A percentile compares a stretch with the other conserved stretches of the same genome.
Conservation (phyloP, 64 coral and sea anemone species). For the Cladopsammia gracilis region DNA sequence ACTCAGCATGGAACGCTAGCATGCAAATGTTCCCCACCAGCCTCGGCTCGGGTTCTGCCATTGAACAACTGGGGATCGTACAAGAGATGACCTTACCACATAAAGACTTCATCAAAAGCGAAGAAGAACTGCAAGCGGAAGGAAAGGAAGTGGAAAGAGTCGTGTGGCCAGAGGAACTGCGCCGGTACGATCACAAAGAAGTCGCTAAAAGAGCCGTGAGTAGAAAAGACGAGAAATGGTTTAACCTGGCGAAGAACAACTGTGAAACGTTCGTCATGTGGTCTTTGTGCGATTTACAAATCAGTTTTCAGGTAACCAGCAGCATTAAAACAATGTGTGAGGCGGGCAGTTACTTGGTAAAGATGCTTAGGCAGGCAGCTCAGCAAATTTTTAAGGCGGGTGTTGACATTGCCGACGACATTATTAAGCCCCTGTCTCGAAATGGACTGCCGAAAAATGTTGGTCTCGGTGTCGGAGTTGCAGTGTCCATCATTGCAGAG, state of each 20-base stretch:
- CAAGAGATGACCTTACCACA: constrained; percentile 34
- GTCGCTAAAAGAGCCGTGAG: constrained; percentile 21
- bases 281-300: constrained; percentile 63
- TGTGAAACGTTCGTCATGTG: constrained; percentile 74
- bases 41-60: background rate
- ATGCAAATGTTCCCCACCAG: background rate
- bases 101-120: constrained; percentile 21
- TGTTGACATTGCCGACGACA: constrained; percentile 5
- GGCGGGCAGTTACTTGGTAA: background rate
- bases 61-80: constrained; percentile 21
- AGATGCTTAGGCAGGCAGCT: background rate
- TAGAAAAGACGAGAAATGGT: constrained; percentile 14
- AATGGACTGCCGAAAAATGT: background rate
- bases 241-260: constrained; percentile 58
- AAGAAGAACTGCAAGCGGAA: constrained; percentile 17
- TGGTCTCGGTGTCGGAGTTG: no score
- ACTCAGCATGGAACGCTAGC: constrained; percentile 12
- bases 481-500: no score
- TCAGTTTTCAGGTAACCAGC: constrained; percentile 49
- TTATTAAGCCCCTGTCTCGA: background rate
- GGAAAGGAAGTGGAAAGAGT: constrained; percentile 49
- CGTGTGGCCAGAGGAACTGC: constrained; percentile 68
- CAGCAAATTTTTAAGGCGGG: background rate
- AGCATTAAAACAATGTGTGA: background rate
- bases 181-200: constrained; percentile 29